Evolutionary conservation across 2,113 vertebrate genomes (phyloP), one percentile per base, ranked within the genome.

Genomic region (Sprattus sprattus): DNA sequence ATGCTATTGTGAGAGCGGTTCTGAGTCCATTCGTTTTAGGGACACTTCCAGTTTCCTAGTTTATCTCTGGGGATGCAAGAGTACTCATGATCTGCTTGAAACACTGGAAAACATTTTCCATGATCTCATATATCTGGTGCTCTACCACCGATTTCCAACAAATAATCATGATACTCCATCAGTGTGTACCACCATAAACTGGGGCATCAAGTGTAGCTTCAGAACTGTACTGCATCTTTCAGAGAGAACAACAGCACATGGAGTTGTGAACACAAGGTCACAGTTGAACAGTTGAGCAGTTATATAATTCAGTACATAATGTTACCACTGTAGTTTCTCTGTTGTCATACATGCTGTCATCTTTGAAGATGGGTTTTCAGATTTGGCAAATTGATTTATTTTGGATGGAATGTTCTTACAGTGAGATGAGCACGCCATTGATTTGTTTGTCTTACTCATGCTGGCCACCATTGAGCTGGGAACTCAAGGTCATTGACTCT

Each of bases 401-500:
- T 78, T 78, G 71, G 71, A 78, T 78, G 71, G 32, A 32, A 39
- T 78, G 71, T 32, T 78, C 4, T 3, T 32, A 45, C 84, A 81
- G 32, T 52, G 46, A 16, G 54, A 18, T 16, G 50, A 39, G 78
- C 81, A 57, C 83, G 64, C 2, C 82, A 71, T 83, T 82, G 75
- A 83, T 10, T 20, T 83, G 46, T 86, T 71, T 81, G 47, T 71
- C 45, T 82, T 25, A 5, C 52, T 71, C 28, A 86, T 85, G 82
- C 39, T 83, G 50, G 22, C 22, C 52, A 54, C 50, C 49, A 28
- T 78, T 81, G 78, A 82, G 81, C 87, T 81, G 84, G 81, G 52
- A 84, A 45, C 50, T 86, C 81, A 82, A 85, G 89, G 87, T 89
- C 60, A 82, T 78, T 81, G 83, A 88, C 47, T 57, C 45, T 82